phyloP scores from a whole-genome alignment of 2,888 invertebrate species.

The Ganaspis brasiliensis region DNA sequence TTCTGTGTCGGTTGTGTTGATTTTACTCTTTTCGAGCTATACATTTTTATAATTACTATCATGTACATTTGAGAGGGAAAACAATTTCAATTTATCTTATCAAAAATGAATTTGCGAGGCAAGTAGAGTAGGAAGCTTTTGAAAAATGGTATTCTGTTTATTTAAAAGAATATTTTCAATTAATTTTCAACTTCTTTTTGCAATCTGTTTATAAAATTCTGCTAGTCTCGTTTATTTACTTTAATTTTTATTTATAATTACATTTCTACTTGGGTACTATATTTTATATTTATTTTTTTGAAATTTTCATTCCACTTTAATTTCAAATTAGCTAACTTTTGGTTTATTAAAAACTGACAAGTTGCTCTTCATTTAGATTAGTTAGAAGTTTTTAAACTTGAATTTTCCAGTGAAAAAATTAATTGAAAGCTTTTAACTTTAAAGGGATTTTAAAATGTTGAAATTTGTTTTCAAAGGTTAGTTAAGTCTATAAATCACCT shows the following conservation, averaged over 20 bases:
- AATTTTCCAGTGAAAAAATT: neutral
- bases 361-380: too few species aligned
- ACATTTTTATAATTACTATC: neutral
- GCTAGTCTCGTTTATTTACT: too few species aligned
- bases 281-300: too few species aligned
- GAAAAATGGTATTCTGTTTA: neutral
- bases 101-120: constrained; percentile 4
- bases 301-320: too few species aligned
- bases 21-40: constrained; percentile 5
- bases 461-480: neutral
- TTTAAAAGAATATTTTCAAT: neutral
- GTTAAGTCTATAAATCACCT: constrained; percentile 1
- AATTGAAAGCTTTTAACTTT: constrained; percentile 5
- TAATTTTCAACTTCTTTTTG: neutral
- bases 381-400: too few species aligned
- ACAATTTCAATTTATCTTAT: constrained; percentile 3
- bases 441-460: neutral
- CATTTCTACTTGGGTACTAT: too few species aligned
- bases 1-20: constrained; percentile 10
- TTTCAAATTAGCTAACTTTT: too few species aligned
- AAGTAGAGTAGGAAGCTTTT: neutral
- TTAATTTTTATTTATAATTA: too few species aligned
- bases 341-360: too few species aligned
- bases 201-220: neutral
- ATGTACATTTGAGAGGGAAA: neutral